A percentile compares a stretch with the other conserved stretches of the same genome.
These are phyloP conservation scores for Mionectes macconnelli DNA, from an alignment of 2,113 vertebrate species.

Conservation along the genomic window DNA sequence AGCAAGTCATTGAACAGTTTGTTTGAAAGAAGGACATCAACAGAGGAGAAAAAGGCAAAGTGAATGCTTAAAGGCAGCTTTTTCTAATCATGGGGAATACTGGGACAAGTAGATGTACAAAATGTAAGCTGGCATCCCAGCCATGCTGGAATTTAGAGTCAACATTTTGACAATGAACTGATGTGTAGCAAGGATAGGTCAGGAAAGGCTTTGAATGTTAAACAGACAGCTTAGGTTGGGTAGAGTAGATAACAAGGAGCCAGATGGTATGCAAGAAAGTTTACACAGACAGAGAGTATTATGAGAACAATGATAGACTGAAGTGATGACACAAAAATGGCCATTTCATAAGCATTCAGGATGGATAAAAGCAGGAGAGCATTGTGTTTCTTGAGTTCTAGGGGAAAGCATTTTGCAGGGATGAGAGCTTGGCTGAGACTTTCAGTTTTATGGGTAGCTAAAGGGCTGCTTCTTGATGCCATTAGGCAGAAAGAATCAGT, in stretches of 20 bases:
- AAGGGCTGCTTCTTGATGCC: background rate
- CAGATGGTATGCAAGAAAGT: background rate
- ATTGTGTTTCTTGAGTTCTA: background rate
- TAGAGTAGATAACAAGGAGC: background rate
- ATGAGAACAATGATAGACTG: background rate
- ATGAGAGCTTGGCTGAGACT: background rate
- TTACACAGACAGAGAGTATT: background rate
- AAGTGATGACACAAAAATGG: background rate
- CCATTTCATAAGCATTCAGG: background rate
- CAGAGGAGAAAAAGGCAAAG: background rate
- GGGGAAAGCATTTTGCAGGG: background rate
- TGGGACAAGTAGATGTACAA: background rate
- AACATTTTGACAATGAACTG: background rate
- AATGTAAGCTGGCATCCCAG: background rate
- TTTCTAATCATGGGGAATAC: background rate
- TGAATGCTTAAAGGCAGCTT: background rate
- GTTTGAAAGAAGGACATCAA: background rate
- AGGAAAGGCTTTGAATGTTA: background rate
- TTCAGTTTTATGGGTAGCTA: background rate
- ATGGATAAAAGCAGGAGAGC: background rate
- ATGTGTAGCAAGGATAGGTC: background rate
- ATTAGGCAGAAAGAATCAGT: constrained; percentile 2
- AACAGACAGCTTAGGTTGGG: background rate
- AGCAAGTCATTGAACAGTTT: background rate
- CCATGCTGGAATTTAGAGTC: background rate